These are phyloP conservation scores for Saxidomus purpurata DNA, from an alignment of 1,140 invertebrate genomes.

Conservation along the genomic window DNA sequence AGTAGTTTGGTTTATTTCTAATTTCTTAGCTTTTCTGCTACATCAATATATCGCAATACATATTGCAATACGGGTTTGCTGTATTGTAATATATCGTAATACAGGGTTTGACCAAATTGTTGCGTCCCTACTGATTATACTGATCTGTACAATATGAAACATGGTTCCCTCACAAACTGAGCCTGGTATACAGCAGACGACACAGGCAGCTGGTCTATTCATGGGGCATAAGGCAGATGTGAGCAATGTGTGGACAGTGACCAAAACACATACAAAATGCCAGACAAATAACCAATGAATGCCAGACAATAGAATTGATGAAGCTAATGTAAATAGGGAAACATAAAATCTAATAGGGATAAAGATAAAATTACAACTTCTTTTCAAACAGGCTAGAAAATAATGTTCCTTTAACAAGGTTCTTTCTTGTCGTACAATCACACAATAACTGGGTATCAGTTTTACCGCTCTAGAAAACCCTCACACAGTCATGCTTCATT, in stretches of 20 bases:
- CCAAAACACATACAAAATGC: conserved; percentile 1
- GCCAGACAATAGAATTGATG: not conserved
- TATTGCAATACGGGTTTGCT: too few species aligned
- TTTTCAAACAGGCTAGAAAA: not conserved
- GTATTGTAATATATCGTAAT: too few species aligned
- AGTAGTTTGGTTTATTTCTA: too few species aligned
- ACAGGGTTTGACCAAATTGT: too few species aligned
- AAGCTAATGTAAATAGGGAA: not conserved
- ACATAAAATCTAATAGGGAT: conserved; percentile 18
- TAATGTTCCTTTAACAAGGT: not conserved
- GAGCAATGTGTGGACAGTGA: not conserved
- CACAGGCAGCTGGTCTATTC: conserved; percentile 10
- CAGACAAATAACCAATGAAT: not conserved
- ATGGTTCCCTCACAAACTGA: not conserved
- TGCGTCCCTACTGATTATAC: too few species aligned
- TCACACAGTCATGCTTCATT: too few species aligned
- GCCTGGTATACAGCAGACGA: not conserved
- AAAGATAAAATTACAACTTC: not conserved
- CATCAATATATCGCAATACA: too few species aligned
- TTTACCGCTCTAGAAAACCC: too few species aligned
- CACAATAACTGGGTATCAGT: too few species aligned
- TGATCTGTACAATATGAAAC: too few species aligned
- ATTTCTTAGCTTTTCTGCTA: too few species aligned
- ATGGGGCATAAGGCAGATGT: not conserved
- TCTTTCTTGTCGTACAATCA: too few species aligned